These are phyloP conservation scores for Temnothorax rugatulus DNA, from an alignment of 2,888 invertebrate genomes.

Conservation along the genomic window DNA sequence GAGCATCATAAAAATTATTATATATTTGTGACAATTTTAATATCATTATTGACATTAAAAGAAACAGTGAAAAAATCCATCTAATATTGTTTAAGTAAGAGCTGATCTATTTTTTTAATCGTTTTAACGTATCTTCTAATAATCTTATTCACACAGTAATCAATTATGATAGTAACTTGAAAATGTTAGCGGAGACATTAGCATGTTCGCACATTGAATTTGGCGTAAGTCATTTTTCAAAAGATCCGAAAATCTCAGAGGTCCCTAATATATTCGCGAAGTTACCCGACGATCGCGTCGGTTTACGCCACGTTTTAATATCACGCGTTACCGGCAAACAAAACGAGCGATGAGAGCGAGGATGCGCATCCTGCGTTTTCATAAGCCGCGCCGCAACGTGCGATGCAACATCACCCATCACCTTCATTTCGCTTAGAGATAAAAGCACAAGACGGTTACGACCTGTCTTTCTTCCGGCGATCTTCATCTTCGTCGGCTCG, in stretches of 20 bases:
- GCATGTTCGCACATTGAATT: not conserved
- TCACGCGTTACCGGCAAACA: conserved; percentile 45
- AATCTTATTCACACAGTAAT: not conserved
- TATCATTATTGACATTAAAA: not conserved
- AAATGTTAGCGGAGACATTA: conserved; percentile 11
- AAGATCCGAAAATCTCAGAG: conserved; percentile 30
- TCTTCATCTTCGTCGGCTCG: conserved; percentile 17
- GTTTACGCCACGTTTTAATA: conserved; percentile 48
- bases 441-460: conserved; percentile 24
- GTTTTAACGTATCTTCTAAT: no score
- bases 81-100: not conserved
- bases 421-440: conserved; percentile 42
- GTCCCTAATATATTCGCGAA: conserved; percentile 27
- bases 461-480: conserved; percentile 39
- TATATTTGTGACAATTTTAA: not conserved
- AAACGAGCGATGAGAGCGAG: conserved; percentile 38
- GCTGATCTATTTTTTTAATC: not conserved
- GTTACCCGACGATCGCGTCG: conserved; percentile 15
- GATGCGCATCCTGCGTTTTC: conserved; percentile 44
- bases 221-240: conserved; percentile 36
- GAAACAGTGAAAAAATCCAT: not conserved
- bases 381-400: conserved; percentile 38
- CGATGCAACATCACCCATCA: conserved; percentile 28
- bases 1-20: not conserved
- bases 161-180: conserved; percentile 4